Conservation (phyloP, 2,797 vertebrate species). For the Xenentodon cancila region DNA sequence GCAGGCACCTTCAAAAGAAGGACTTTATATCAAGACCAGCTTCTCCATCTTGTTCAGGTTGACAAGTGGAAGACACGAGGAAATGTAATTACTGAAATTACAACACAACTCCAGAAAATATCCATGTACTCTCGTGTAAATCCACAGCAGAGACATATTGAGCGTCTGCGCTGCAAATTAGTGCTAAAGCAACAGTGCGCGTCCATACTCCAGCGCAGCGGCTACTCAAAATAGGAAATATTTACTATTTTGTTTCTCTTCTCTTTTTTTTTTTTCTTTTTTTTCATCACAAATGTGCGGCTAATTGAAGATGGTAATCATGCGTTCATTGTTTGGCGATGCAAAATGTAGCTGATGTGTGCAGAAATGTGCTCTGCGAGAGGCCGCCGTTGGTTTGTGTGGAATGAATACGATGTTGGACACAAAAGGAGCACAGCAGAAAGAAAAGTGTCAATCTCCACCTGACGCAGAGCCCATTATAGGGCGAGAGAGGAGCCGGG, state of each 20-base stretch:
- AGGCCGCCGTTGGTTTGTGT: constrained; percentile 47
- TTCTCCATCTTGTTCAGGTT: constrained; percentile 12
- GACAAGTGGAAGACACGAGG: constrained; percentile 35
- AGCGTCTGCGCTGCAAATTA: too few relatives aligned
- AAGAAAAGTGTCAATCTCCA: constrained; percentile 78
- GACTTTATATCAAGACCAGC: constrained; percentile 61
- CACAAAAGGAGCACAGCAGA: constrained; percentile 69
- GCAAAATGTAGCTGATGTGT: constrained; percentile 62
- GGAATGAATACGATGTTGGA: constrained; percentile 65
- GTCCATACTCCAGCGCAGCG: not conserved
- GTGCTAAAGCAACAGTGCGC: too few relatives aligned
- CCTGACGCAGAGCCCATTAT: constrained; percentile 75
- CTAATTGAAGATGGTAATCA: constrained; percentile 43
- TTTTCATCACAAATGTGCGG: not conserved
- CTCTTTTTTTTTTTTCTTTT: not conserved
- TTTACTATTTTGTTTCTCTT: not conserved
- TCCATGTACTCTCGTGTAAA: not conserved
- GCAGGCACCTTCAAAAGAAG: constrained; percentile 67
- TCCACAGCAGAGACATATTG: too few relatives aligned
- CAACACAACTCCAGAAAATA: constrained; percentile 17
- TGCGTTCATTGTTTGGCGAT: constrained; percentile 49
- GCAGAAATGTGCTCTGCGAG: constrained; percentile 45
- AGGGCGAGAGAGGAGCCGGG: constrained; percentile 63
- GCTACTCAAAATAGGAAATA: not conserved
- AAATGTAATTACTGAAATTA: constrained; percentile 36